Evolutionary conservation across 1,140 invertebrate genomes (phyloP).

Genomic region (Drosophila nebulosa): DNA sequence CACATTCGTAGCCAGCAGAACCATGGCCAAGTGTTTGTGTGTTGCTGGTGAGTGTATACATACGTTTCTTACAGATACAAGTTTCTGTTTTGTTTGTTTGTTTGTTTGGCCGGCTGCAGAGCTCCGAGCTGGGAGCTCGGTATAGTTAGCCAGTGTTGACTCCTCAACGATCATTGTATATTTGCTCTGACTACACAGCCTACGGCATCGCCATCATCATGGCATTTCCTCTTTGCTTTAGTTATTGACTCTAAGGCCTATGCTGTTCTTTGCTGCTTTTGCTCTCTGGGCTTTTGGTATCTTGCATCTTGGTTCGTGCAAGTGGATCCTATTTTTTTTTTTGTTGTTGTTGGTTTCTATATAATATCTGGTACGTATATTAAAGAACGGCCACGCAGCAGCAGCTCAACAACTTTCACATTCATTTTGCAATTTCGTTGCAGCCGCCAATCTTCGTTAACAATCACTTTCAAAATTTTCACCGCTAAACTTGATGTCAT

Average conservation of each 20-base stretch:
- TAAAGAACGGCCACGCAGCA: slow-evolving; percentile 10
- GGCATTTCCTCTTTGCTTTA: slow-evolving; percentile 49
- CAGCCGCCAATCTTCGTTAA: slow-evolving; percentile 52
- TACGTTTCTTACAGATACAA: slow-evolving; percentile 58
- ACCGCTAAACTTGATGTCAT: slow-evolving; percentile 34
- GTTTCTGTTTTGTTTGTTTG: slow-evolving; percentile 72
- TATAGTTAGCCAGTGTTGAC: slow-evolving; percentile 24
- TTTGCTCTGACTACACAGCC: slow-evolving; percentile 39
- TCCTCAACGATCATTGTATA: slow-evolving; percentile 43
- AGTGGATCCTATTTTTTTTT: neutral
- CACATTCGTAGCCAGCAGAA: slow-evolving; percentile 22
- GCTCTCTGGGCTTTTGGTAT: neutral
- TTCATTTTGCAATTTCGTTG: slow-evolving; percentile 62
- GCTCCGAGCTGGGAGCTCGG: neutral
- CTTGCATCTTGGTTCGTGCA: neutral
- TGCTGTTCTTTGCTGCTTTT: neutral
- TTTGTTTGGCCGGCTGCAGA: slow-evolving; percentile 60
- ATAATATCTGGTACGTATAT: neutral
- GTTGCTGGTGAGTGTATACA: slow-evolving; percentile 41
- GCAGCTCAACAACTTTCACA: slow-evolving; percentile 66
- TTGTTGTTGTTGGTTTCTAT: no score
- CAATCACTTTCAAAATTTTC: slow-evolving; percentile 63
- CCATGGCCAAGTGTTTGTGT: slow-evolving; percentile 42
- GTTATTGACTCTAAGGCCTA: neutral
- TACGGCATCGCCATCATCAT: slow-evolving; percentile 27